phyloP scores from a whole-genome alignment of 2,888 invertebrate species.

The Mamestra brassicae region DNA sequence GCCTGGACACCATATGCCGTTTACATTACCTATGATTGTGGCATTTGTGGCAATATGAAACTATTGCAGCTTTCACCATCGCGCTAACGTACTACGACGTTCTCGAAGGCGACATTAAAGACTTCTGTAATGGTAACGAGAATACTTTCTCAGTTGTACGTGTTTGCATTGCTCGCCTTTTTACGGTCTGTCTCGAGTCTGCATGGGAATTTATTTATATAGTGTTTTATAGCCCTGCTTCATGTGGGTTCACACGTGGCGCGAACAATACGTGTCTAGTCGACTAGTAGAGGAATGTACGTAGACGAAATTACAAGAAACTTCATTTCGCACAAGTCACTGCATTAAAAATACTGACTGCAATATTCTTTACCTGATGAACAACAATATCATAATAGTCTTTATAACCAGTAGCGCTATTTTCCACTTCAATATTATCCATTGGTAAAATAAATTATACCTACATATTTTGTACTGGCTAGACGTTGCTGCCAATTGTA shows the following conservation, averaged over 20 bases:
- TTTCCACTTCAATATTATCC: neutral
- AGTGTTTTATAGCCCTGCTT: constrained; percentile 39
- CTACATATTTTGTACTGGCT: neutral
- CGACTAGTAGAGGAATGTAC: neutral
- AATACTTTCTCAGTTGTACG: constrained; percentile 69
- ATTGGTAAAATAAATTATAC: neutral
- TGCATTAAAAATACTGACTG: neutral
- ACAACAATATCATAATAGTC: neutral
- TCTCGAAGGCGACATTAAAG: constrained; percentile 39
- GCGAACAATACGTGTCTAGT: constrained; percentile 27
- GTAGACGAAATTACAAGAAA: constrained; percentile 3
- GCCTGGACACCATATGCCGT: constrained; percentile 61
- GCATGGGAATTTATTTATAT: constrained; percentile 49
- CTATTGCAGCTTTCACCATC: constrained; percentile 69
- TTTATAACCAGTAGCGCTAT: neutral
- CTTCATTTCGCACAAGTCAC: constrained; percentile 3
- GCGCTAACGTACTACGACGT: constrained; percentile 41
- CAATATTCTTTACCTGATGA: neutral
- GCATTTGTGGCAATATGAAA: constrained; percentile 64
- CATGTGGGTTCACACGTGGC: constrained; percentile 42
- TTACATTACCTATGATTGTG: constrained; percentile 65
- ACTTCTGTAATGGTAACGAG: constrained; percentile 67
- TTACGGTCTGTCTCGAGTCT: constrained; percentile 51
- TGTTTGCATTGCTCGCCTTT: constrained; percentile 63
- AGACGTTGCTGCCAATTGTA: neutral